Percentiles rank a stretch among this genome's conserved stretches.
Conservation (phyloP, 2,113 vertebrate genomes). For the Sceloporus tristichus region DNA sequence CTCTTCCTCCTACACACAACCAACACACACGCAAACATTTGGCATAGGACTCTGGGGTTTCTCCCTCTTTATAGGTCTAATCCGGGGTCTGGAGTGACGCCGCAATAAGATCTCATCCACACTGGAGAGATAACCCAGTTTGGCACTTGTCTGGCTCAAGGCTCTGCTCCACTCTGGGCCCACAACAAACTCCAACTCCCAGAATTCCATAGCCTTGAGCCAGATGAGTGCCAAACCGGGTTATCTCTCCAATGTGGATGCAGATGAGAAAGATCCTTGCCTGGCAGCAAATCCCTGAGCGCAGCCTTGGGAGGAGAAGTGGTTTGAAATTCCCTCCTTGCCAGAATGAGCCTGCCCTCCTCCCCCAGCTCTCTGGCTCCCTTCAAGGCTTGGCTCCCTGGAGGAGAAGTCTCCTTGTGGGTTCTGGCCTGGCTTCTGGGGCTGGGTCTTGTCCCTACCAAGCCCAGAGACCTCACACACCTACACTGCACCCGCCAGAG, state of each 20-base stretch:
- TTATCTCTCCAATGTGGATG: too few relatives aligned
- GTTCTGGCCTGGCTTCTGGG: background rate
- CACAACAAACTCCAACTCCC: too few relatives aligned
- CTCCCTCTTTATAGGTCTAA: background rate
- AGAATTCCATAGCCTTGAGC: too few relatives aligned
- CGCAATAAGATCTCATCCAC: background rate
- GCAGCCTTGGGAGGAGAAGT: too few relatives aligned
- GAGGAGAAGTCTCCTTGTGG: constrained; percentile 12
- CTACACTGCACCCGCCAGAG: background rate
- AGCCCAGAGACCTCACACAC: background rate
- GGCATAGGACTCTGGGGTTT: background rate
- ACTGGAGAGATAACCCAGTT: too few relatives aligned
- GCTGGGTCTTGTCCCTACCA: background rate
- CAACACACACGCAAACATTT: background rate
- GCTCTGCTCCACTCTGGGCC: too few relatives aligned
- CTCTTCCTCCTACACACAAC: too few relatives aligned
- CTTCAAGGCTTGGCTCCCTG: constrained; percentile 20
- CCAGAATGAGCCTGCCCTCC: background rate
- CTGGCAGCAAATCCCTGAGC: background rate
- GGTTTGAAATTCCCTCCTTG: constrained; percentile 76
- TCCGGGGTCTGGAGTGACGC: constrained; percentile 27
- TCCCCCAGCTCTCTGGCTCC: background rate
- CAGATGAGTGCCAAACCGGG: too few relatives aligned
- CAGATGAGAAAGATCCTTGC: background rate
- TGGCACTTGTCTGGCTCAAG: too few relatives aligned